Base-by-base conservation (phyloP, 2,797 vertebrate species). In the Sebastes hopkinsi region DNA sequence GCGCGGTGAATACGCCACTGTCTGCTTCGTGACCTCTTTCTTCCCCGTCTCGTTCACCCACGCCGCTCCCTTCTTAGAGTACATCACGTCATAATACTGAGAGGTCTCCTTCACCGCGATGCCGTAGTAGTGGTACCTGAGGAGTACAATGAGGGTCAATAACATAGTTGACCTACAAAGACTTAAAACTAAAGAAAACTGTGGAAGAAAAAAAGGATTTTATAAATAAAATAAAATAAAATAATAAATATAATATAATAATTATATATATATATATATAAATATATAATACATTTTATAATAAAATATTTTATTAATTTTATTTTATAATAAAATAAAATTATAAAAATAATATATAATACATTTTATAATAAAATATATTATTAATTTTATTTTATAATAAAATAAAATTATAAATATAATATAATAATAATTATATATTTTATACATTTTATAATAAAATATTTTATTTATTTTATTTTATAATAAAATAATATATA, bases 1-100 rank as follows among this genome's bases (percentile, higher is more conserved):
- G 89, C 99, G 97, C 58, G 99, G 99, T 96, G 99, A 99, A 97
- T 99, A 99, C 10, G 98, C 99, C 96, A 99, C 99, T 92, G 99
- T 98, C 97, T 99, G 99, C 93, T 99, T 99, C 87, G 97, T 99
- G 93, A 98, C 98, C 97, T 99, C 98, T 94, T 99, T 99, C 96
- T 99, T 99, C 86, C 98, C 99, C 0, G 97, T 98, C 94, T 99
- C 99, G 64, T 98, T 99, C 95, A 99, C 98, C 98, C 99, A 99
- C 42, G 99, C 98, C 3, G 98, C 98, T 88, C 99, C 99, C 94
- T 99, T 99, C 94, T 99, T 99, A 85, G 99, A 99, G 95, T 99
- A 99, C 98, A 99, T 99, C 95, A 99, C 98, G 66, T 99, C 99
- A 54, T 99, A 99, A 94, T 99, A 99, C 85, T 98, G 98, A 52